A percentile compares a stretch with the other conserved stretches of the same genome.
Evolutionary conservation across 2,888 invertebrate genomes (phyloP).

Genomic region (Agrotis puta): DNA sequence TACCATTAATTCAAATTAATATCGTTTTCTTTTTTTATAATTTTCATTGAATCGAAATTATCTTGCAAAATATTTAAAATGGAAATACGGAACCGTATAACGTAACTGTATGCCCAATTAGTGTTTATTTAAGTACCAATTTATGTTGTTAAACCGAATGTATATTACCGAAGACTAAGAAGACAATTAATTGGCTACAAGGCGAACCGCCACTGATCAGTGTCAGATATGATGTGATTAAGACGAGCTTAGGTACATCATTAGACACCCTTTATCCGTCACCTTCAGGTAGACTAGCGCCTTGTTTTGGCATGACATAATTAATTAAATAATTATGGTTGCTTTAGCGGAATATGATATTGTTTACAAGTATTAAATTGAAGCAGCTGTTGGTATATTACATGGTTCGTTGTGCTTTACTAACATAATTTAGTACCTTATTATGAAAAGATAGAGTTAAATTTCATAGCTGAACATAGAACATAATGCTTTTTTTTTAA

Average conservation of each 20-base stretch:
- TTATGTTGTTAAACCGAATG: neutral
- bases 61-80: slow-evolving; percentile 10
- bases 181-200: slow-evolving; percentile 49
- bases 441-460: neutral
- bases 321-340: slow-evolving; percentile 25
- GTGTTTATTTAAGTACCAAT: neutral
- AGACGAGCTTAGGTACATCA: slow-evolving; percentile 40
- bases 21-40: neutral
- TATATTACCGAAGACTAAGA: slow-evolving; percentile 18
- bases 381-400: neutral
- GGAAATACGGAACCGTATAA: neutral
- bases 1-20: slow-evolving; percentile 19
- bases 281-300: slow-evolving; percentile 15
- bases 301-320: slow-evolving; percentile 37
- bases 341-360: slow-evolving; percentile 21
- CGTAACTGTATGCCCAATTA: slow-evolving; percentile 2
- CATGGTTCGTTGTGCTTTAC: neutral
- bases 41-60: slow-evolving; percentile 9
- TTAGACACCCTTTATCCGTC: slow-evolving; percentile 47
- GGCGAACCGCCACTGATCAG: slow-evolving; percentile 35
- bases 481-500: no score
- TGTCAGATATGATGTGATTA: slow-evolving; percentile 42
- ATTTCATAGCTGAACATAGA: neutral
- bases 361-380: slow-evolving; percentile 3
- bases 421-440: neutral